Base-by-base conservation (phyloP, 53 echinoderm and acorn worm genomes). In the Henricia sp. region DNA sequence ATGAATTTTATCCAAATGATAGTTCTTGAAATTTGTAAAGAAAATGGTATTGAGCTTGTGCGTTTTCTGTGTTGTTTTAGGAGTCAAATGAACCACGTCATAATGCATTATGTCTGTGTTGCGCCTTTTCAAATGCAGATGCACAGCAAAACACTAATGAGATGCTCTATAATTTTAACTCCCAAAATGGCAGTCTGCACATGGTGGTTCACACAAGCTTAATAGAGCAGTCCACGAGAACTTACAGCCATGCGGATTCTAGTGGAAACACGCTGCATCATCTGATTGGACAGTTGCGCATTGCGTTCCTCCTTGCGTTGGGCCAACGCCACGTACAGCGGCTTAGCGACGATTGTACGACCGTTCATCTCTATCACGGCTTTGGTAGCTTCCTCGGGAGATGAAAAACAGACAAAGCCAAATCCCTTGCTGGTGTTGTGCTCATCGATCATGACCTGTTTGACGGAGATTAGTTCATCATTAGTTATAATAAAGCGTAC, bases 281-380 rank as follows among this genome's bases (percentile, higher is more conserved):
- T 82, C 75, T 91, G 91, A 2, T 86, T 78, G 37, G 91, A 92
- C 32, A 95, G 87, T 82, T 95, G 92, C 2, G 90, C 78, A 38
- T 88, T 83, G 30, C 92, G 89, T 65, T 92, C 92, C 28, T 92
- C 92, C 85, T 95, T 95, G 23, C 95, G 67, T 12, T 95, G 95
- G 1, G 95, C 95, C 23, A 92, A 87, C 29, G 90, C 88, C 16
- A 90, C 92, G 41, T 90, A 95, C 30, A 92, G 88, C 17, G 92
- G 87, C 51, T 95, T 95, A 68, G 87, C 86, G 2, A 86, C 85
- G 14, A 94, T 80, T 76, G 91, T 89, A 13, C 94, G 83, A 1
- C 89, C 89, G 56, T 94, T 94, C 95, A 94, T 94, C 86, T 94
- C 95, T 0, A 86, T 94, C 56, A 94, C 87, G 6, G 95, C 95